phyloP scores from a whole-genome alignment of 2,888 invertebrate species.

The Autographa pulchrina region DNA sequence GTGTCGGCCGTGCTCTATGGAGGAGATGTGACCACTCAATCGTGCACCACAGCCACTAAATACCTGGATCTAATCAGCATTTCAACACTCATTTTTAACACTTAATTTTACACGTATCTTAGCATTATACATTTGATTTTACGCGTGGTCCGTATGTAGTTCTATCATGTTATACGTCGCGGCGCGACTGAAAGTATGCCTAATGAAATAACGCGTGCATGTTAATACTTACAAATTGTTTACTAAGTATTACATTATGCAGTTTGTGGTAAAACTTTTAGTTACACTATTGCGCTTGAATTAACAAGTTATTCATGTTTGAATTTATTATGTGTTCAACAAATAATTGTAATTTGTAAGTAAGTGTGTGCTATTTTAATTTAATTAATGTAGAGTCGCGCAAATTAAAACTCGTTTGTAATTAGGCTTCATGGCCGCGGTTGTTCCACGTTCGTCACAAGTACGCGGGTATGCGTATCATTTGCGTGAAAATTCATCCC shows the following conservation, averaged over 20 bases:
- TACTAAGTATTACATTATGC: constrained; percentile 43
- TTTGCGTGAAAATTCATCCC: constrained; percentile 58
- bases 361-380: constrained; percentile 27
- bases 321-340: constrained; percentile 24
- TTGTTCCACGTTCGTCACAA: constrained; percentile 42
- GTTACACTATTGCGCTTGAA: constrained; percentile 31
- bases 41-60: constrained; percentile 79
- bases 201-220: constrained; percentile 56
- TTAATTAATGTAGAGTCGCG: constrained; percentile 34
- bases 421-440: constrained; percentile 22
- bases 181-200: constrained; percentile 50
- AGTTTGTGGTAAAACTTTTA: constrained; percentile 40
- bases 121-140: constrained; percentile 84
- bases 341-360: constrained; percentile 2
- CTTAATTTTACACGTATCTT: constrained; percentile 89
- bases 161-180: constrained; percentile 57
- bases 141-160: constrained; percentile 73
- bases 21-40: constrained; percentile 85
- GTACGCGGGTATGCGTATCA: constrained; percentile 47
- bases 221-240: constrained; percentile 51
- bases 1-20: constrained; percentile 77
- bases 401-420: constrained; percentile 44
- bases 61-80: constrained; percentile 89
- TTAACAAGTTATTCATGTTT: constrained; percentile 31
- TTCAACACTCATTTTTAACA: constrained; percentile 89